Percentiles rank a stretch among this genome's conserved stretches.
Conservation (phyloP, 2,797 vertebrate genomes). For the Danio choprae region DNA sequence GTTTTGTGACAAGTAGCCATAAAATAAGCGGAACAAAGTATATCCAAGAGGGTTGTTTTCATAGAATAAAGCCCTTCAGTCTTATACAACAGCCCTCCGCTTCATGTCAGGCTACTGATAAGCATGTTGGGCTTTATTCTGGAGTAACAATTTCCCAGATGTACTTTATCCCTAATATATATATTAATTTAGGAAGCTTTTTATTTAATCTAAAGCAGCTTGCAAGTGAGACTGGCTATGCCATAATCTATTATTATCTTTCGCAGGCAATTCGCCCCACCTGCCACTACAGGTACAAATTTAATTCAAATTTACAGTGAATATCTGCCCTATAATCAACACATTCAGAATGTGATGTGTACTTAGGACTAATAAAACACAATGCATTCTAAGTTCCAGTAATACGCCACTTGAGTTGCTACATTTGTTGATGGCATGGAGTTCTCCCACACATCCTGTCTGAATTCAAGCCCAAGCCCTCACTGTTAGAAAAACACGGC, state of each 20-base stretch:
- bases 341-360: constrained; percentile 3
- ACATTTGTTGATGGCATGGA: constrained; percentile 9
- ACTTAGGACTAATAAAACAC: constrained; percentile 27
- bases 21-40: too few species aligned
- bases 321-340: constrained; percentile 27
- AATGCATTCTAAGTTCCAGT: constrained; percentile 1
- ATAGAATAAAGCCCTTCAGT: too few species aligned
- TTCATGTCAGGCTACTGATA: too few species aligned
- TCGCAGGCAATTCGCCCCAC: constrained; percentile 16
- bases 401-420: not conserved
- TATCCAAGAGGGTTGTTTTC: too few species aligned
- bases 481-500: constrained; percentile 7
- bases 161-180: not conserved
- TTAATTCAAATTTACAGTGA: not conserved
- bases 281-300: not conserved
- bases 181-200: not conserved
- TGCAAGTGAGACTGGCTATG: not conserved
- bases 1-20: too few species aligned
- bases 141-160: too few species aligned
- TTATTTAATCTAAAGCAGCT: not conserved
- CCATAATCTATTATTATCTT: not conserved
- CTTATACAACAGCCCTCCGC: too few species aligned
- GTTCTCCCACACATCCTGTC: constrained; percentile 13
- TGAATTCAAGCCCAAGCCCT: not conserved
- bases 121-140: too few species aligned